A percentile compares a stretch with the other conserved stretches of the same genome.
Conservation (phyloP, 2,888 invertebrate species). For the Drosophila infuscata region DNA sequence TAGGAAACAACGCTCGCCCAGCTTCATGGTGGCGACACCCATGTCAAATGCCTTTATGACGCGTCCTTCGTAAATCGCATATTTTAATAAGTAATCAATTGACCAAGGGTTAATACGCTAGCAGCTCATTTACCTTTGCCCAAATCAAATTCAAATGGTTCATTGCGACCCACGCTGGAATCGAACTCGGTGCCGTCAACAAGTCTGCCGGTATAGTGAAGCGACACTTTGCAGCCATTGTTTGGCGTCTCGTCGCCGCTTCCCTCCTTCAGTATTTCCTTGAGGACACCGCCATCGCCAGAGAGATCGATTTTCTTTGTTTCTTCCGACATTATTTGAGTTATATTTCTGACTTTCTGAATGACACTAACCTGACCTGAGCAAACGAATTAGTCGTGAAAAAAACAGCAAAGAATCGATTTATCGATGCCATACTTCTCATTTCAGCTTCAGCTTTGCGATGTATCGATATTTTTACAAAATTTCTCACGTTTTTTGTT, state of each 20-base stretch:
- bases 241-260: conserved; percentile 90
- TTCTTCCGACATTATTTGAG: conserved; percentile 65
- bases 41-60: conserved; percentile 98
- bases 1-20: conserved; percentile 93
- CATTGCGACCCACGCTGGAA: conserved; percentile 93
- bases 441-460: not conserved
- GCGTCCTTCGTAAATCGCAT: conserved; percentile 86
- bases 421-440: conserved; percentile 32
- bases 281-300: conserved; percentile 83
- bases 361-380: conserved; percentile 37
- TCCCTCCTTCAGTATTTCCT: conserved; percentile 87
- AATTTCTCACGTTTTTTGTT: not conserved
- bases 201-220: conserved; percentile 96
- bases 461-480: conserved; percentile 20
- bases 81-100: conserved; percentile 3
- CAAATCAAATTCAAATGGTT: conserved; percentile 94
- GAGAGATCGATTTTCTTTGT: conserved; percentile 80
- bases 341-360: conserved; percentile 27
- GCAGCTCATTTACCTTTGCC: conserved; percentile 90
- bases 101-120: not conserved
- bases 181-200: conserved; percentile 95
- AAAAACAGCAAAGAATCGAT: conserved; percentile 26
- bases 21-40: conserved; percentile 97
- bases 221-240: conserved; percentile 89
- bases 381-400: conserved; percentile 17